Evolutionary conservation across 2,888 invertebrate species (phyloP), one percentile per base, ranked within the genome.

Genomic region (Fabriciana adippe): DNA sequence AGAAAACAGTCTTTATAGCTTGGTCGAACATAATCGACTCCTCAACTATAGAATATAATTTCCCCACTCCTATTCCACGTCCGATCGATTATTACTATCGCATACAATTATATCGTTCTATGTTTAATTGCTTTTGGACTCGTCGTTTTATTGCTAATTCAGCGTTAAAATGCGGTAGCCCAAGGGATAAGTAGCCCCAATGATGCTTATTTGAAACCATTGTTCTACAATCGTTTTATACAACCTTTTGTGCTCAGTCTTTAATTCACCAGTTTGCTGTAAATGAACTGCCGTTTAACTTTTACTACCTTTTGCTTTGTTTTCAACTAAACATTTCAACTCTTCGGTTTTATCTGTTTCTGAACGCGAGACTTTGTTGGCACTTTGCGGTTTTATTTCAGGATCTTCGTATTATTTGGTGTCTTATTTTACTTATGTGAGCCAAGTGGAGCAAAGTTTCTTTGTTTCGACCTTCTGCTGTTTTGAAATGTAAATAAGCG

Each of bases 401-500:
- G 67, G 64, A 69, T 71, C 71, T 69, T 65, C 64, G 71, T 69
- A 71, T 71, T 71, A 71, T 71, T 71, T 62, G 54, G 62, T 65
- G 69, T 60, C 71, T 67, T 71, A 71, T 70, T 70, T 67, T 63
- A 70, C 70, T 65, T 70, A 69, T 57, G 68, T 69, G 69, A 51
- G 69, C 69, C 69, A 71, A 71, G 69, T 71, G 26, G 71, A 62
- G 50, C 71, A 65, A 69, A 67, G 65, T 71, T 71, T 67, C 67
- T 71, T 69, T 69, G 67, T 67, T 67, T 69, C 67, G 65, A 71
- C 71, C 71, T 69, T 67, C 69, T 69, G 69, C 71, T 67, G 65
- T 69, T 71, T 71, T 71, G 69, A 71, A 71, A 71, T 71, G 71
- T 71, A 71, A 71, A 71, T 71, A 65, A 48, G 66, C 55, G 35